Evolutionary conservation across 1,140 invertebrate genomes (phyloP).

Genomic region (Camponotus pennsylvanicus): DNA sequence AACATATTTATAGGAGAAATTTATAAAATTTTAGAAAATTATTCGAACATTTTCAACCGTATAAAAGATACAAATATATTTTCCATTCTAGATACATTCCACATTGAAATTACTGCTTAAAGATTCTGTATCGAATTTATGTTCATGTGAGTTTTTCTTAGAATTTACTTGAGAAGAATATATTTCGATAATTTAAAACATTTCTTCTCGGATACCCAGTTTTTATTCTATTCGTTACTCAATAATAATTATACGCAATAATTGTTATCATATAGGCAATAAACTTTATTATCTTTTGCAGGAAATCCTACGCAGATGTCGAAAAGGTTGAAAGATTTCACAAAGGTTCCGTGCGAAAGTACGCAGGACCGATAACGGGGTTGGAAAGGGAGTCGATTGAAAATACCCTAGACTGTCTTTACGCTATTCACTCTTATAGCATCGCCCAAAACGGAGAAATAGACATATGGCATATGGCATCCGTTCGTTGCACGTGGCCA

Average conservation of each 20-base stretch:
- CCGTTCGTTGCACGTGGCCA: slow-evolving; percentile 5
- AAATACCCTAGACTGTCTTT: slow-evolving; percentile 72
- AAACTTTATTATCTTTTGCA: not conserved
- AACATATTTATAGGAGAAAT: not conserved
- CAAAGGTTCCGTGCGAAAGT: slow-evolving; percentile 22
- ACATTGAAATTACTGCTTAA: not conserved
- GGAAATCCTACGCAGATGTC: not conserved
- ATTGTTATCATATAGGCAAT: not conserved
- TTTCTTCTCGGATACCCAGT: too few relatives aligned
- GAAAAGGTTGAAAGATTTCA: slow-evolving; percentile 37
- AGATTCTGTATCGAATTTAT: not conserved
- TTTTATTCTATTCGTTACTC: not conserved
- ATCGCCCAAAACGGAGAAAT: slow-evolving; percentile 24
- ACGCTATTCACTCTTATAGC: slow-evolving; percentile 41
- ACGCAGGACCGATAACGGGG: slow-evolving; percentile 7
- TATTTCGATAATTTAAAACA: not conserved
- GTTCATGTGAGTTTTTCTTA: not conserved
- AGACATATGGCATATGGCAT: not conserved
- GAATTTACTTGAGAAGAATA: not conserved
- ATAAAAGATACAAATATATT: too few relatives aligned
- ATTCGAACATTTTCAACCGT: not conserved
- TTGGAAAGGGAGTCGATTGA: slow-evolving; percentile 57
- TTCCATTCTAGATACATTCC: not conserved
- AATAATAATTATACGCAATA: not conserved
- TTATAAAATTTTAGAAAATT: not conserved